Evolutionary conservation across 2,888 invertebrate genomes (phyloP).

Genomic region (Callyntrura guangdongensis): DNA sequence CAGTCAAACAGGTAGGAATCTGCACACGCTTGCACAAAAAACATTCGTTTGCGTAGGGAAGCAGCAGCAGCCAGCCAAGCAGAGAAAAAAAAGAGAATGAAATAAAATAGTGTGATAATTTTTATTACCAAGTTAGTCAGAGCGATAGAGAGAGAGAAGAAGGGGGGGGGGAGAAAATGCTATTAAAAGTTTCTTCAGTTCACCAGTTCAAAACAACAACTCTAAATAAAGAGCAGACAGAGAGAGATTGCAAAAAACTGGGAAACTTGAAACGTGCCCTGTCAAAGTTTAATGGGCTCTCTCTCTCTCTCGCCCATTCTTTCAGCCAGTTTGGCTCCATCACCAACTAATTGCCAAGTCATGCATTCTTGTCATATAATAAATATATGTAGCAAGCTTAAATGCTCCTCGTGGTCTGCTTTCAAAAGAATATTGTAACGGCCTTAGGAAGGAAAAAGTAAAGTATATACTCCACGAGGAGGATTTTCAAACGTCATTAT

Average conservation of each 20-base stretch:
- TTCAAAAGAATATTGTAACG: too few relatives aligned
- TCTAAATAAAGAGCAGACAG: neutral
- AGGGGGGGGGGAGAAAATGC: too few relatives aligned
- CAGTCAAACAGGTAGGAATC: too few relatives aligned
- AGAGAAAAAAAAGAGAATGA: neutral
- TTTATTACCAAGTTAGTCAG: constrained; percentile 38
- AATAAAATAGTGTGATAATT: constrained; percentile 14
- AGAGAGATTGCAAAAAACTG: neutral
- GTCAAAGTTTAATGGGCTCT: constrained; percentile 53
- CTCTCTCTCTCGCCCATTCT: neutral
- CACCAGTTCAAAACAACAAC: neutral
- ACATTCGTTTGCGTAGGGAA: too few relatives aligned
- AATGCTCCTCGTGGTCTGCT: neutral
- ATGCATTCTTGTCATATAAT: neutral
- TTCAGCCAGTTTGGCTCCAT: neutral
- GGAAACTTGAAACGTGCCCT: constrained; percentile 25
- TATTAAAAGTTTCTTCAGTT: neutral
- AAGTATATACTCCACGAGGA: too few relatives aligned
- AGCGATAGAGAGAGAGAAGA: too few relatives aligned
- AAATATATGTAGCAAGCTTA: neutral
- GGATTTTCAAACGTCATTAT: too few relatives aligned
- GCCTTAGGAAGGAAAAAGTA: too few relatives aligned
- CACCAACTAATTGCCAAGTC: neutral
- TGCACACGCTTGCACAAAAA: too few relatives aligned
- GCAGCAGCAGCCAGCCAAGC: too few relatives aligned